Conservation (phyloP, 92 coral and sea anemone genomes). For the Palythoa caribaeorum region DNA sequence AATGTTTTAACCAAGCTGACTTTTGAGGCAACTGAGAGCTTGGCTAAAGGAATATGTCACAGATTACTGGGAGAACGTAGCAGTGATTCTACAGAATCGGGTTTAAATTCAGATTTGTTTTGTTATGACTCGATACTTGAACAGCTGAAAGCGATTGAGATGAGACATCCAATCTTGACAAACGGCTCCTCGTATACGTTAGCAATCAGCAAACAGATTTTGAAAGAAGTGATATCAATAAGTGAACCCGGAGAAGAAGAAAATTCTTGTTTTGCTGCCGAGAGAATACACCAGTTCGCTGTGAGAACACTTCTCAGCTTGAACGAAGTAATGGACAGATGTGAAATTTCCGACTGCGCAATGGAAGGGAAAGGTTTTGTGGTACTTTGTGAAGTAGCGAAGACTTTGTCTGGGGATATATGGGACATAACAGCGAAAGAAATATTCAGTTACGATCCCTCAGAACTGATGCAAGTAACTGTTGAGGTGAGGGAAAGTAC, state of each 20-base stretch:
- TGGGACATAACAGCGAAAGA: slow-evolving; percentile 30
- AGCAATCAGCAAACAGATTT: slow-evolving; percentile 30
- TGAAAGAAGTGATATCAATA: slow-evolving; percentile 16
- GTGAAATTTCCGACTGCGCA: not conserved
- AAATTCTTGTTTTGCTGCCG: not conserved
- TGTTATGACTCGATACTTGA: slow-evolving; percentile 9
- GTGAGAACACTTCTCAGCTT: not conserved
- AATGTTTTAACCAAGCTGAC: slow-evolving; percentile 15
- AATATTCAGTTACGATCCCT: slow-evolving; percentile 21
- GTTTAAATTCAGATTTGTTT: not conserved
- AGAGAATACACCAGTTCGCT: not conserved
- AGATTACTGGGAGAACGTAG: slow-evolving; percentile 12
- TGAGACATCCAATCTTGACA: slow-evolving; percentile 5
- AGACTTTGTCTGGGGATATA: slow-evolving; percentile 21
- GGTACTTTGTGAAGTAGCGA: slow-evolving; percentile 37
- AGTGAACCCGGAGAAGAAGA: not conserved
- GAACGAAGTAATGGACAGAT: not conserved
- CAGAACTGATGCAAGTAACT: slow-evolving; percentile 32
- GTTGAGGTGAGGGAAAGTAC: slow-evolving; percentile 20
- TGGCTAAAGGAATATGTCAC: slow-evolving; percentile 22
- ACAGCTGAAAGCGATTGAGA: not conserved
- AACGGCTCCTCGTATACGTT: slow-evolving; percentile 36
- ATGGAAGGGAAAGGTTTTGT: slow-evolving; percentile 18
- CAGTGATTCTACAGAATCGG: not conserved
- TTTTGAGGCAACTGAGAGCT: slow-evolving; percentile 32